Percentiles rank a stretch among this genome's conserved stretches.
phyloP scores from a whole-genome alignment of 1,140 invertebrate species.

The Drosophila bifasciata region DNA sequence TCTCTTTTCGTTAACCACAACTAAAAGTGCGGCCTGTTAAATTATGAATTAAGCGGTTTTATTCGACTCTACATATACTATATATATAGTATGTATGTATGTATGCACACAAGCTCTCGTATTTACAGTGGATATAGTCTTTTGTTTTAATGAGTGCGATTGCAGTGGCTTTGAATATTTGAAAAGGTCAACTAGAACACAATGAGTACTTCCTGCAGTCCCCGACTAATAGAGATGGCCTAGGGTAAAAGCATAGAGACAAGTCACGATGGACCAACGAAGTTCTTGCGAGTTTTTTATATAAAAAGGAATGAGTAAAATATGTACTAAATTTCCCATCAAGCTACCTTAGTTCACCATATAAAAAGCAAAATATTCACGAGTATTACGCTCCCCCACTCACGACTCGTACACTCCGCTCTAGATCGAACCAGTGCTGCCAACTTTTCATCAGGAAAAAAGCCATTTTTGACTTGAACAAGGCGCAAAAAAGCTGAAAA shows the following conservation, averaged over 20 bases:
- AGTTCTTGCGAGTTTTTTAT: too few relatives aligned
- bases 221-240: conserved; percentile 4
- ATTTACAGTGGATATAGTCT: conserved; percentile 31
- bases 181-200: conserved; percentile 71
- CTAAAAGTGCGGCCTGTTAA: conserved; percentile 74
- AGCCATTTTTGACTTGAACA: too few relatives aligned
- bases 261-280: conserved; percentile 9
- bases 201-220: conserved; percentile 51
- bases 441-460: too few relatives aligned
- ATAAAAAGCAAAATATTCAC: background rate
- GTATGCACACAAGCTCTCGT: conserved; percentile 15
- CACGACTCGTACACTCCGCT: conserved; percentile 19
- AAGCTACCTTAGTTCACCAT: too few relatives aligned
- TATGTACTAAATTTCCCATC: too few relatives aligned
- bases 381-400: background rate
- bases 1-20: conserved; percentile 58
- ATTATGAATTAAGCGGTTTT: conserved; percentile 78
- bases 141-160: conserved; percentile 70
- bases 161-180: conserved; percentile 47
- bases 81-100: too few relatives aligned
- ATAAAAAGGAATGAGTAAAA: too few relatives aligned
- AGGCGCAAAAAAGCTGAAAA: too few relatives aligned
- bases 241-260: background rate
- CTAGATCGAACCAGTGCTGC: conserved; percentile 21
- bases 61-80: conserved; percentile 19